These are phyloP conservation scores for Scaptomyza cyrtandrae DNA, from an alignment of 2,888 invertebrate species.

Conservation along the genomic window DNA sequence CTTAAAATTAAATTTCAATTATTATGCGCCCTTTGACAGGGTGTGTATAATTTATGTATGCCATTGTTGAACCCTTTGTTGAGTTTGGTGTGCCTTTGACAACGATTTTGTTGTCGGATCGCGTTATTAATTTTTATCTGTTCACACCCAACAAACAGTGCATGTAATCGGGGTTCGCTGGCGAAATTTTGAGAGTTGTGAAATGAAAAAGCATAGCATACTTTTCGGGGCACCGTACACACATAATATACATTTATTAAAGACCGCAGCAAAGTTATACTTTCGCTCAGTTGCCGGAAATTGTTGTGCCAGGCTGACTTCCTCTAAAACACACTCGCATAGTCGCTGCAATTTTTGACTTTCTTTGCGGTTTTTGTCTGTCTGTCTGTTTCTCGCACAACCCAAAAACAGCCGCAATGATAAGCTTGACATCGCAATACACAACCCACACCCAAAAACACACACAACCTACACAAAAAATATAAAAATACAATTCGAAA, in stretches of 20 bases:
- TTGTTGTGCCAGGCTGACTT: slow-evolving; percentile 46
- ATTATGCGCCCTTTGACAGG: slow-evolving; percentile 43
- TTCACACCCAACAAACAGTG: slow-evolving; percentile 44
- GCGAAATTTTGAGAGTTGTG: slow-evolving; percentile 9
- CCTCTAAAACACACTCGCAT: slow-evolving; percentile 9
- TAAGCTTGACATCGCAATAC: slow-evolving; percentile 53
- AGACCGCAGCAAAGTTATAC: slow-evolving; percentile 40
- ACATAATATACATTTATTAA: slow-evolving; percentile 33
- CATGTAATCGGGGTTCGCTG: slow-evolving; percentile 22
- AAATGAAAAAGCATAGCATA: slow-evolving; percentile 32
- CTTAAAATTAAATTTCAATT: slow-evolving; percentile 76
- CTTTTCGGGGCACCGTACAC: slow-evolving; percentile 34
- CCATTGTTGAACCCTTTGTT: slow-evolving; percentile 33
- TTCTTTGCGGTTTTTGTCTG: slow-evolving; percentile 29
- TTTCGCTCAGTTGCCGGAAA: slow-evolving; percentile 48
- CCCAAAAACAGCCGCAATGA: slow-evolving; percentile 36
- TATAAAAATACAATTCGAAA: slow-evolving; percentile 23
- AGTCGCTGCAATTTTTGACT: slow-evolving; percentile 30
- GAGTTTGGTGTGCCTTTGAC: slow-evolving; percentile 46
- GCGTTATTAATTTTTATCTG: slow-evolving; percentile 66
- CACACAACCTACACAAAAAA: slow-evolving; percentile 1
- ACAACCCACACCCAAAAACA: slow-evolving; percentile 12
- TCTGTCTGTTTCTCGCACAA: slow-evolving; percentile 17
- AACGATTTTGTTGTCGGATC: slow-evolving; percentile 40
- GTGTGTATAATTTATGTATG: slow-evolving; percentile 13